Base-by-base conservation (phyloP, 2,113 vertebrate species). In the Genyomyrus donnyi region DNA sequence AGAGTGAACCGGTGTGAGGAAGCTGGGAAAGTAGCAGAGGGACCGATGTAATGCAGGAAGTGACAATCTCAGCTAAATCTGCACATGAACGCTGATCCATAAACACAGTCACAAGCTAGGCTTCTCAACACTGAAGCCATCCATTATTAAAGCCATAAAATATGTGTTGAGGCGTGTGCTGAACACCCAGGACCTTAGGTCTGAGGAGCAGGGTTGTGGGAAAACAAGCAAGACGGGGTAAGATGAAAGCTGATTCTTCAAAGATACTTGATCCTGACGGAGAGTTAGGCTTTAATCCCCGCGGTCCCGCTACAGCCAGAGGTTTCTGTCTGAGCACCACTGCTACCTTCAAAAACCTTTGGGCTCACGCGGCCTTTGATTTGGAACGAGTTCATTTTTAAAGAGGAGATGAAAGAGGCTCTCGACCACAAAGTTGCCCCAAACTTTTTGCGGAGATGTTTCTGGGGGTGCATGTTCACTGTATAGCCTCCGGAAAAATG, bases 171-270 rank as follows among this genome's bases (percentile, higher is more conserved):
- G 49, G 21, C 5, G 5, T 83, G 48, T 66, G 66, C 88, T 9
- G 66, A 83, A 42, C 19, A 10, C 24, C 88, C 42, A 62, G 15
- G 39, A 21, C 35, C 31, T 50, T 24, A 31, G 66, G 70, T 21
- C 48, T 49, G 35, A 80, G 46, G 19, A 35, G 31, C 49, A 5
- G 48, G 50, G 70, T 50, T 83, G 49, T 80, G 66, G 27, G 31
- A 77, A 77, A 39, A 83, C 46, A 48, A 53, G 88, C 31, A 42
- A 42, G 74, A 80, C 48, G 0, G 48, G 88, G n/a, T 42, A 45
- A 80, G 88, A 89, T 89, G 46, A 89, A 89, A 89, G 42, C 62
- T 53, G 48, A 83, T 80, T 74, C 70, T 89, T 89, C 88, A 89
- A 89, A 89, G 88, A 80, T 74, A 89, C 17, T 89, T 21, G 88